These are phyloP conservation scores for Plectropomus leopardus DNA, from an alignment of 2,113 vertebrate genomes.

Conservation along the genomic window DNA sequence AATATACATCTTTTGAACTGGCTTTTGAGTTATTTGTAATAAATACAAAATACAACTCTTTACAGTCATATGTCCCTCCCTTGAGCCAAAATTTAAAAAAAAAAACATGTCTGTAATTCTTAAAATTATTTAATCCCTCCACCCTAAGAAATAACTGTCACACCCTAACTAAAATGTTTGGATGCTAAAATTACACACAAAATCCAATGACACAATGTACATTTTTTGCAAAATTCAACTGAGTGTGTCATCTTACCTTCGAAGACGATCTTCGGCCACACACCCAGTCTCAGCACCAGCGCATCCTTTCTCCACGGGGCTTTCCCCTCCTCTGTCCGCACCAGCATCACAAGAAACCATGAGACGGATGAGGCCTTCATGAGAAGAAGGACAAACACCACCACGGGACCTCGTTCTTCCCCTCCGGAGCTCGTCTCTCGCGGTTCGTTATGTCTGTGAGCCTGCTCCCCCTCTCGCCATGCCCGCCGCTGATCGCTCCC, in stretches of 20 bases:
- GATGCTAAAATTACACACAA: no score
- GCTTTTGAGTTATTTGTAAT: no score
- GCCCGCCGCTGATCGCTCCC: constrained; percentile 62
- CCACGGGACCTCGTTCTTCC: constrained; percentile 27
- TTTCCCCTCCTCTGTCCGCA: not conserved
- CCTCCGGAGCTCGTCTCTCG: constrained; percentile 17
- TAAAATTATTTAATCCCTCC: no score
- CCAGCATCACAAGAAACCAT: not conserved
- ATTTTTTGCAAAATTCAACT: no score
- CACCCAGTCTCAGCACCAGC: constrained; percentile 80
- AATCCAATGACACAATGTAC: no score
- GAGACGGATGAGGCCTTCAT: constrained; percentile 40
- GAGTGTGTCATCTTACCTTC: accelerated
- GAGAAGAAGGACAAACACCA: not conserved
- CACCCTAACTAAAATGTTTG: no score
- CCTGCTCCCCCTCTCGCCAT: constrained; percentile 67
- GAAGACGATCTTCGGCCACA: constrained; percentile 51
- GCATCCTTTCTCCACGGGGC: constrained; percentile 46
- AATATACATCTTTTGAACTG: no score
- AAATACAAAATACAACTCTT: no score
- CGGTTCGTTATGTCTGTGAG: constrained; percentile 76
- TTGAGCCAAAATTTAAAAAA: no score
- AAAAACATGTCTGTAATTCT: no score
- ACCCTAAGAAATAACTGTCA: no score
- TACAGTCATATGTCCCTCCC: no score